Conservation (phyloP, 37 sponge, comb jelly and placozoan genomes). For the Cliona cf. orientalis region DNA sequence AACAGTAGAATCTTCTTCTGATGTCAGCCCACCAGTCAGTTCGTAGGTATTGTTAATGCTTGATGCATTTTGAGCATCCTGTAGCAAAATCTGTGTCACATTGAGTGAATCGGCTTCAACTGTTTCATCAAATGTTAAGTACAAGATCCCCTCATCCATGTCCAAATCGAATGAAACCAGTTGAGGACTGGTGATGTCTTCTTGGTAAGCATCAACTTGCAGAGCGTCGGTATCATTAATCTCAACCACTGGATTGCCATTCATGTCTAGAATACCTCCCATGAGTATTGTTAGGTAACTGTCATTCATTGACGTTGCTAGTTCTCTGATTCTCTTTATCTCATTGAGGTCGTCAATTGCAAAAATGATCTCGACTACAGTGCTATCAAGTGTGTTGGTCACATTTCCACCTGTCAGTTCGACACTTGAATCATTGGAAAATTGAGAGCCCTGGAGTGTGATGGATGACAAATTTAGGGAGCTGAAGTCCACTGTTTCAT, state of each 20-base stretch:
- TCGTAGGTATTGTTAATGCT: slow-evolving; percentile 31
- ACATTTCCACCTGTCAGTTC: slow-evolving; percentile 59
- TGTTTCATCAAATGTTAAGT: slow-evolving; percentile 84
- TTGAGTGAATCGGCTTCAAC: slow-evolving; percentile 77
- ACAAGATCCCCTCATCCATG: slow-evolving; percentile 65
- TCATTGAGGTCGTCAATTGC: slow-evolving; percentile 71
- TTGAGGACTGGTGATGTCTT: slow-evolving; percentile 65
- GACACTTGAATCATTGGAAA: slow-evolving; percentile 7
- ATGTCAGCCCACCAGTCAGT: slow-evolving; percentile 73
- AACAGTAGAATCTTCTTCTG: slow-evolving; percentile 70
- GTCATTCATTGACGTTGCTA: slow-evolving; percentile 61
- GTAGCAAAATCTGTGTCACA: slow-evolving; percentile 67
- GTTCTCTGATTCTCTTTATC: slow-evolving; percentile 61
- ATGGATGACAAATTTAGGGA: slow-evolving; percentile 59
- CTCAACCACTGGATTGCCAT: slow-evolving; percentile 39
- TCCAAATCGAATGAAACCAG: slow-evolving; percentile 64
- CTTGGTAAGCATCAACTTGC: slow-evolving; percentile 5
- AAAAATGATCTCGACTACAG: slow-evolving; percentile 57
- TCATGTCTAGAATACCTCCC: slow-evolving; percentile 83
- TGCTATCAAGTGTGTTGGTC: slow-evolving; percentile 55
- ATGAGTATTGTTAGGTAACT: slow-evolving; percentile 55
- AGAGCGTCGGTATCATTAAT: slow-evolving; percentile 39
- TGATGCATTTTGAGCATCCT: slow-evolving; percentile 33
- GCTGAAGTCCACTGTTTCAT: slow-evolving; percentile 80
- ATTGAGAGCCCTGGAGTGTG: slow-evolving; percentile 35